Percentiles rank a stretch among this genome's conserved stretches.
Conservation (phyloP, 2,888 invertebrate genomes). For the Chironomus riparius region DNA sequence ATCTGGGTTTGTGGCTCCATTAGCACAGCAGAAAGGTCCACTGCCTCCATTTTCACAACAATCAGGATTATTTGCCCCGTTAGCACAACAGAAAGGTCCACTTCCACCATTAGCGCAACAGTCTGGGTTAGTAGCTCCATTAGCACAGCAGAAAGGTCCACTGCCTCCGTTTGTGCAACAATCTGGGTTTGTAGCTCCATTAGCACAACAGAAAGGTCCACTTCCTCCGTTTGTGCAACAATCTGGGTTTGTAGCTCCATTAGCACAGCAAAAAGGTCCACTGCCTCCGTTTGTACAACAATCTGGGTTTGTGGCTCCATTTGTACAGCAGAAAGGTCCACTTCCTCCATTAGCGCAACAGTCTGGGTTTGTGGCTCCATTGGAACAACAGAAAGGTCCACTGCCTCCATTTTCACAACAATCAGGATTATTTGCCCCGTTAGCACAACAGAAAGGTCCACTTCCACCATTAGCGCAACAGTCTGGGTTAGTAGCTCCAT, state of each 20-base stretch:
- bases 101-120: too few species aligned
- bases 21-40: background rate
- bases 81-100: background rate
- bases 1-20: too few species aligned
- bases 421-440: background rate
- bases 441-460: background rate
- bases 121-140: too few species aligned
- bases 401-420: background rate
- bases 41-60: background rate
- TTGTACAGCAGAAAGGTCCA: background rate
- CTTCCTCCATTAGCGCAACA: background rate
- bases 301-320: background rate
- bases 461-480: too few species aligned
- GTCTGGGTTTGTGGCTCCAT: background rate
- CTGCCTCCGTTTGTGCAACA: too few species aligned
- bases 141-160: too few species aligned
- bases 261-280: background rate
- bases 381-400: background rate
- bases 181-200: too few species aligned
- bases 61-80: background rate
- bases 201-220: background rate
- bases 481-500: too few species aligned
- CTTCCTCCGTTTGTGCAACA: too few species aligned
- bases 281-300: too few species aligned
- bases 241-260: too few species aligned